phyloP scores from a whole-genome alignment of 2,888 invertebrate genomes.

The Dolichomitus sp. region DNA sequence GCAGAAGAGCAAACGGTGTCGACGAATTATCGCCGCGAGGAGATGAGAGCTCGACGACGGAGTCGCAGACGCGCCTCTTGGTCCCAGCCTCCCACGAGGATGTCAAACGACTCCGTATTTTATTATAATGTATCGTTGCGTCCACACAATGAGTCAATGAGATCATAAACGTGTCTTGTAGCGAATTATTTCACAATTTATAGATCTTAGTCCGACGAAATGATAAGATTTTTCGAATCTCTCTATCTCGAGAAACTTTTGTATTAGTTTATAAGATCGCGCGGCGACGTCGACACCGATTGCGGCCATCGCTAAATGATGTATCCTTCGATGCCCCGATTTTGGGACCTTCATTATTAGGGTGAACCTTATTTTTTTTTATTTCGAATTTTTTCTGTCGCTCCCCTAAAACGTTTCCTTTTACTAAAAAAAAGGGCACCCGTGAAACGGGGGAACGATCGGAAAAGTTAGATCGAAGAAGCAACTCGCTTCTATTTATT shows the following conservation, averaged over 20 bases:
- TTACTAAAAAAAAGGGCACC: too few relatives aligned
- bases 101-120: slow-evolving; percentile 49
- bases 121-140: slow-evolving; percentile 62
- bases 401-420: too few relatives aligned
- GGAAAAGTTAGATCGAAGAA: too few relatives aligned
- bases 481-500: too few relatives aligned
- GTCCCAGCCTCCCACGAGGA: slow-evolving; percentile 76
- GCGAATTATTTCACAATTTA: slow-evolving; percentile 31
- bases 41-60: slow-evolving; percentile 43
- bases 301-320: slow-evolving; percentile 2
- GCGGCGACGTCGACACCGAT: slow-evolving; percentile 43
- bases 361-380: too few relatives aligned
- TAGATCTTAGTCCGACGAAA: slow-evolving; percentile 20
- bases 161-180: slow-evolving; percentile 61
- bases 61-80: slow-evolving; percentile 68
- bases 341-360: slow-evolving; percentile 14
- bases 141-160: slow-evolving; percentile 62
- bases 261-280: slow-evolving; percentile 23
- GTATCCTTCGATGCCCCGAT: slow-evolving; percentile 29
- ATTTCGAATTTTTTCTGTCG: too few relatives aligned
- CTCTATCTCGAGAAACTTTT: slow-evolving; percentile 1
- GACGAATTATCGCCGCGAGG: slow-evolving; percentile 11
- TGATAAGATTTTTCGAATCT: slow-evolving; percentile 12
- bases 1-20: slow-evolving; percentile 23
- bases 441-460: too few relatives aligned